Percentiles rank a stretch among this genome's conserved stretches.
Conservation (phyloP, 2,888 invertebrate genomes). For the Choristoneura rosaceana region DNA sequence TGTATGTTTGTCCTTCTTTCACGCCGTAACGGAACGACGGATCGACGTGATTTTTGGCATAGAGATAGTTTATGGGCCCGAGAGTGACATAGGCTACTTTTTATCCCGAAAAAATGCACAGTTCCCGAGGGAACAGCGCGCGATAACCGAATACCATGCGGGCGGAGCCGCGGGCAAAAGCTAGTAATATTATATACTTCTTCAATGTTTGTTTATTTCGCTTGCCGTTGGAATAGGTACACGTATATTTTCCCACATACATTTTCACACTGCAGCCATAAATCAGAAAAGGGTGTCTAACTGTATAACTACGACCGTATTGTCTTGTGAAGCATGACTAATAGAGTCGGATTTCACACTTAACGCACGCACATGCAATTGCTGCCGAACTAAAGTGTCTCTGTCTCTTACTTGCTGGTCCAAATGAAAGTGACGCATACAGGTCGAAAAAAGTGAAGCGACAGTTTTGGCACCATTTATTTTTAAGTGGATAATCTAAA, state of each 20-base stretch:
- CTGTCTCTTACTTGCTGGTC: background rate
- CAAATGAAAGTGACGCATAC: background rate
- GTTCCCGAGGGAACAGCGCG: too few species aligned
- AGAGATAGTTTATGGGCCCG: too few species aligned
- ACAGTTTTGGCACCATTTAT: background rate
- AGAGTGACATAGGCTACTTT: too few species aligned
- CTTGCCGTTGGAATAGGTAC: background rate
- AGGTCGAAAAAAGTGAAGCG: background rate
- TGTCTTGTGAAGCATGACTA: conserved; percentile 4
- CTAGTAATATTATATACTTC: too few species aligned
- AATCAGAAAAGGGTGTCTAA: background rate
- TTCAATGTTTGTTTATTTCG: too few species aligned
- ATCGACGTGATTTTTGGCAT: too few species aligned
- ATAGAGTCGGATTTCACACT: background rate
- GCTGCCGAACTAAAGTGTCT: background rate
- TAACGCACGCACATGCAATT: background rate
- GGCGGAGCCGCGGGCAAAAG: too few species aligned
- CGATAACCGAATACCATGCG: too few species aligned
- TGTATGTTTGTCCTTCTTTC: too few species aligned
- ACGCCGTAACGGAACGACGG: too few species aligned
- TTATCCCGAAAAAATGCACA: too few species aligned
- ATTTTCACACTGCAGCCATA: background rate
- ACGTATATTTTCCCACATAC: background rate
- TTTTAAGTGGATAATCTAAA: background rate
- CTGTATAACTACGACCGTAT: background rate